These are phyloP conservation scores for Blera fallax DNA, from an alignment of 2,888 invertebrate genomes.

Conservation along the genomic window DNA sequence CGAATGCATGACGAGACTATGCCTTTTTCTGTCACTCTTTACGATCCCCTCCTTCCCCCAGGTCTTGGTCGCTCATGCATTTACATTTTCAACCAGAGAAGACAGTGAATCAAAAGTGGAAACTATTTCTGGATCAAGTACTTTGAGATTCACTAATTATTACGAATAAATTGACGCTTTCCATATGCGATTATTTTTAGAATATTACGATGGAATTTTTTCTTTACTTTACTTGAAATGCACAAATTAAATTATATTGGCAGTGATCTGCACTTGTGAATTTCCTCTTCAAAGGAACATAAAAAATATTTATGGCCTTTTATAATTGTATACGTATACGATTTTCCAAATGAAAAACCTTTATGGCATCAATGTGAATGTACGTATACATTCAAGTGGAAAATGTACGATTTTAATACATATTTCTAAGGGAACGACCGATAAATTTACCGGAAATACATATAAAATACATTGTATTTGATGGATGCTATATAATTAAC, in stretches of 20 bases:
- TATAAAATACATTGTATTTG: neutral
- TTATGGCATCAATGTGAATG: constrained; percentile 10
- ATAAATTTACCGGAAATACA: neutral
- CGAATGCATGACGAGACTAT: neutral
- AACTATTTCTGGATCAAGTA: neutral
- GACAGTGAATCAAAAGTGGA: neutral
- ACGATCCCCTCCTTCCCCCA: neutral
- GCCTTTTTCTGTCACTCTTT: neutral
- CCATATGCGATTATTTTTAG: constrained; percentile 28
- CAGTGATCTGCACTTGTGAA: constrained; percentile 27
- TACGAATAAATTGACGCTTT: constrained; percentile 4
- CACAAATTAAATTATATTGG: constrained; percentile 7
- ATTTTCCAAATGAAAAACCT: neutral
- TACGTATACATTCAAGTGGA: neutral
- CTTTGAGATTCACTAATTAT: constrained; percentile 9
- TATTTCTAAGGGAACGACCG: neutral
- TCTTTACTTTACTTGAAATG: constrained; percentile 7
- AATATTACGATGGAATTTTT: constrained; percentile 2
- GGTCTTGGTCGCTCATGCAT: too few relatives aligned
- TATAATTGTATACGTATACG: neutral
- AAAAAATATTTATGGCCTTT: neutral
- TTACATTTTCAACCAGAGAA: neutral
- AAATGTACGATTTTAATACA: neutral
- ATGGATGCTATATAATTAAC: neutral
- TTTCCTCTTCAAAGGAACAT: neutral